A percentile compares a stretch with the other conserved stretches of the same genome.
Conservation (phyloP, 1,140 invertebrate genomes). For the Cotesia vestalis region DNA sequence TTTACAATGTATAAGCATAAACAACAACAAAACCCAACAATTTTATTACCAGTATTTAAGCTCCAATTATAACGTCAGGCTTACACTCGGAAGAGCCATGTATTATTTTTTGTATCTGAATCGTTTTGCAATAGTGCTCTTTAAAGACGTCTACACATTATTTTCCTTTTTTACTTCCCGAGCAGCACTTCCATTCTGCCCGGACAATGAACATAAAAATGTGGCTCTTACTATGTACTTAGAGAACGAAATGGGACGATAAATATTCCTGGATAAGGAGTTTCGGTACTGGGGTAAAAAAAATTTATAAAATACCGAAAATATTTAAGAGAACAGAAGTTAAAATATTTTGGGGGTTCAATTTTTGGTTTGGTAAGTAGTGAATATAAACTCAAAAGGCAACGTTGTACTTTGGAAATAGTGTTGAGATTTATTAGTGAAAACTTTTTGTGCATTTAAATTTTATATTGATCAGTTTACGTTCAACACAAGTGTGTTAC, state of each 20-base stretch:
- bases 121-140: constrained; percentile 10
- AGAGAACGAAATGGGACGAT: constrained; percentile 53
- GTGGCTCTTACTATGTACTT: constrained; percentile 53
- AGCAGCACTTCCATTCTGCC: constrained; percentile 13
- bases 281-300: constrained; percentile 1
- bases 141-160: not conserved
- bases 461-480: no score
- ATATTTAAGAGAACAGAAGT: constrained; percentile 1
- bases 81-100: no score
- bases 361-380: no score
- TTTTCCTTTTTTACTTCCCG: constrained; percentile 2
- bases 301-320: constrained; percentile 11
- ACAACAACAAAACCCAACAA: constrained; percentile 12
- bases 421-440: no score
- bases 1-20: no score
- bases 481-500: no score
- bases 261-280: constrained; percentile 52
- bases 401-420: no score
- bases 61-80: constrained; percentile 14
- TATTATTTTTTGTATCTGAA: constrained; percentile 17
- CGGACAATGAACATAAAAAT: constrained; percentile 49
- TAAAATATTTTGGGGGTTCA: no score
- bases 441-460: no score
- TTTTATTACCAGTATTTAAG: not conserved
- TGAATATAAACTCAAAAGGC: no score